Conservation (phyloP, 2,888 invertebrate species). For the Drosophila picticornis region DNA sequence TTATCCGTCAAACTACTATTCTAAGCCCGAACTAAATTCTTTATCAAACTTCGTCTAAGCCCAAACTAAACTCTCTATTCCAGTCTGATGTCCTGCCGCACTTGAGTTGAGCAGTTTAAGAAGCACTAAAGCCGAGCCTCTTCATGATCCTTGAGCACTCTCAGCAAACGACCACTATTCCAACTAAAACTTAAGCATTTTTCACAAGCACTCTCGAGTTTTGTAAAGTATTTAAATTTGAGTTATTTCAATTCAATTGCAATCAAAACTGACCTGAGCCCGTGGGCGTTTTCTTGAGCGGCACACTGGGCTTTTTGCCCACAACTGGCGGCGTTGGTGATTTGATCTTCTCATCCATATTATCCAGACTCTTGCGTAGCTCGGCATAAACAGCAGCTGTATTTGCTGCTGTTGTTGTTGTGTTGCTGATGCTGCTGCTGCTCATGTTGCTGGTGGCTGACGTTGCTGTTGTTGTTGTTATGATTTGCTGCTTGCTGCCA, state of each 20-base stretch:
- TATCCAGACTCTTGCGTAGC: conserved; percentile 84
- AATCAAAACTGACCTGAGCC: conserved; percentile 79
- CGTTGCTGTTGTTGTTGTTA: conserved; percentile 56
- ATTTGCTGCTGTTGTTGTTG: conserved; percentile 44
- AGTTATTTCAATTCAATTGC: conserved; percentile 28
- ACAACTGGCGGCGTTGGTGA: conserved; percentile 86
- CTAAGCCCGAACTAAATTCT: too few relatives aligned
- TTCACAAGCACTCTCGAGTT: background rate
- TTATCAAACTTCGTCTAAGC: too few relatives aligned
- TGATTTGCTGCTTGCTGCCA: conserved; percentile 62
- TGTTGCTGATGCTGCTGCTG: conserved; percentile 40
- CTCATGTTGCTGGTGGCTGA: conserved; percentile 30
- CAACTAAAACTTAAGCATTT: background rate
- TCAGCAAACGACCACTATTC: background rate
- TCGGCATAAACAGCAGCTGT: conserved; percentile 67
- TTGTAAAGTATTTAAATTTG: background rate
- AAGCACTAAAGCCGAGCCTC: background rate
- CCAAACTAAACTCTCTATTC: background rate
- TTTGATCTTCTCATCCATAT: conserved; percentile 84
- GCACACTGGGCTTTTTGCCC: conserved; percentile 88
- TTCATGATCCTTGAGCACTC: background rate
- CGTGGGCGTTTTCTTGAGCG: conserved; percentile 90
- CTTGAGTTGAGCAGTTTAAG: background rate
- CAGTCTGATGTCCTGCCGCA: too few relatives aligned
- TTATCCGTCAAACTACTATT: too few relatives aligned